Evolutionary conservation across 2,888 invertebrate species (phyloP).

Genomic region (Pristionchus mayeri): DNA sequence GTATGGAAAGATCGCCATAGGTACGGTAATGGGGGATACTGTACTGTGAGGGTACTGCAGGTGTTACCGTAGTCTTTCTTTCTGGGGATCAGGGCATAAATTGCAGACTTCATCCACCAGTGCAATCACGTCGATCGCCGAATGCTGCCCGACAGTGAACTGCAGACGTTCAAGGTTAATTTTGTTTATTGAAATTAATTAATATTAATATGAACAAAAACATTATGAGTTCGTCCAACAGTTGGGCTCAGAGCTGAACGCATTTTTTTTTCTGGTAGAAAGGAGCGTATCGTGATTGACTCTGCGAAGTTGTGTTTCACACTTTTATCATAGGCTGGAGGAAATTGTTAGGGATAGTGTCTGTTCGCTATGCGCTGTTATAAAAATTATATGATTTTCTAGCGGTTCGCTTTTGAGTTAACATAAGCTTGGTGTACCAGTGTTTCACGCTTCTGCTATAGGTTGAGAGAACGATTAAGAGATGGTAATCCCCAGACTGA

Average conservation of each 20-base stretch:
- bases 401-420: no score
- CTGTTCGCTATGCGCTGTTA: background rate
- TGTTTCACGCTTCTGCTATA: background rate
- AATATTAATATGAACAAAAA: background rate
- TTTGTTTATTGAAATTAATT: background rate
- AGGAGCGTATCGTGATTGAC: no score
- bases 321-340: no score
- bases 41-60: no score
- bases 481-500: no score
- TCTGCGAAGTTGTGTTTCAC: no score
- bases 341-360: background rate
- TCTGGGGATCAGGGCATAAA: no score
- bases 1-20: slow-evolving; percentile 8
- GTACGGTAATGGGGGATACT: background rate
- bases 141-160: slow-evolving; percentile 8
- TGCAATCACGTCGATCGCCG: slow-evolving; percentile 27
- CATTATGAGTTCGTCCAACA: background rate
- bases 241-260: background rate
- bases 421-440: no score
- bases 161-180: slow-evolving; percentile 27
- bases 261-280: background rate
- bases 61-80: no score
- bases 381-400: background rate
- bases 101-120: slow-evolving; percentile 38
- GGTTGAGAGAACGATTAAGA: no score